These are phyloP conservation scores for Trogon melanurus DNA, from an alignment of 2,113 vertebrate species.

Conservation along the genomic window DNA sequence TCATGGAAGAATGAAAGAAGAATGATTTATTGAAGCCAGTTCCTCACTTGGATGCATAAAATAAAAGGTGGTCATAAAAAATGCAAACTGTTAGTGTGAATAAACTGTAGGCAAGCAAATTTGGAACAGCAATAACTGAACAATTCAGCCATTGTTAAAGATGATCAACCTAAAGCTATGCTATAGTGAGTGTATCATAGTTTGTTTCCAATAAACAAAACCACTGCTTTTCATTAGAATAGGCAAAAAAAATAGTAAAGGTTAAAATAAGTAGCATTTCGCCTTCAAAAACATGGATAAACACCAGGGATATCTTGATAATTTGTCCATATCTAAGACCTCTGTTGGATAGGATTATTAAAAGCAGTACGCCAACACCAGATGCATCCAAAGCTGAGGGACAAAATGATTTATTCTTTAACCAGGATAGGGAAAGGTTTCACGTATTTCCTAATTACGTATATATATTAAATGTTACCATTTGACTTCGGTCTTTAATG, in stretches of 20 bases:
- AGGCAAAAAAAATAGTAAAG: background rate
- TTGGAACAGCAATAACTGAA: background rate
- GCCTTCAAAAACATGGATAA: background rate
- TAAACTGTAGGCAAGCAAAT: background rate
- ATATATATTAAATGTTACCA: background rate
- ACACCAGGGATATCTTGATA: background rate
- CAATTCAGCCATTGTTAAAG: background rate
- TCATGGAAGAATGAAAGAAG: background rate
- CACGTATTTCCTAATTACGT: background rate
- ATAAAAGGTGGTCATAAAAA: background rate
- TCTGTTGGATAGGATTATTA: background rate
- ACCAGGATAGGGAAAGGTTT: background rate
- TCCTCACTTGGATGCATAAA: background rate
- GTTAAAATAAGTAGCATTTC: background rate
- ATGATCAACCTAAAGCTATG: background rate
- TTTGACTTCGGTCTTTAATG: background rate
- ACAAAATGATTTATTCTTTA: background rate
- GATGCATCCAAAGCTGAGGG: background rate
- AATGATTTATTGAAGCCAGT: background rate
- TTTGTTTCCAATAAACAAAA: background rate
- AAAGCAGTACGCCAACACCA: background rate
- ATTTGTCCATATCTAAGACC: background rate
- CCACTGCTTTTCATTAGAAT: background rate
- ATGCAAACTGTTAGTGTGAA: background rate
- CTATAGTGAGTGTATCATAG: background rate